phyloP scores from a whole-genome alignment of 2,797 vertebrate genomes.

The Aselliscus stoliczkanus region DNA sequence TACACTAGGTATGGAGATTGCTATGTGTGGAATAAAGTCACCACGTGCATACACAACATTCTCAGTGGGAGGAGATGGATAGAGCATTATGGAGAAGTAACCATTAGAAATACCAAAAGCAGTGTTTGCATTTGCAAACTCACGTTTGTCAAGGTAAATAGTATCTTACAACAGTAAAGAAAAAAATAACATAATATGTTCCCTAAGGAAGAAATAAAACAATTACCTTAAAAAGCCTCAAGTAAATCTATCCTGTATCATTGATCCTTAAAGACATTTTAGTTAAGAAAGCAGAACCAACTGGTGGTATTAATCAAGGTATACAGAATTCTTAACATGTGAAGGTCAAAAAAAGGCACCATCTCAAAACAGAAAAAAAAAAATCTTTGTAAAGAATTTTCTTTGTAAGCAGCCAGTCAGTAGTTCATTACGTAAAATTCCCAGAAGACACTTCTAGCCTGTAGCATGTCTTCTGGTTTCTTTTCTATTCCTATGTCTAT shows the following conservation, averaged over 20 bases:
- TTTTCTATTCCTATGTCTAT: conserved; percentile 25
- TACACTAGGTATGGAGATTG: conserved; percentile 92
- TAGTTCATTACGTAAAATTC: conserved; percentile 30
- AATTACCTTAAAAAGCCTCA: not conserved
- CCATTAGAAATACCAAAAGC: conserved; percentile 95
- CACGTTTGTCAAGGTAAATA: conserved; percentile 94
- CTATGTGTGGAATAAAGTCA: conserved; percentile 99
- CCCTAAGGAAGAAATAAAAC: not conserved
- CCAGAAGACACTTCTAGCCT: not conserved
- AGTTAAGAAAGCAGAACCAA: not conserved
- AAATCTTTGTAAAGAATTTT: not conserved
- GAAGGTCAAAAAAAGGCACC: not conserved
- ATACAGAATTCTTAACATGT: not conserved
- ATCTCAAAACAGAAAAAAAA: not conserved
- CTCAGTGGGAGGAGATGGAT: conserved; percentile 98
- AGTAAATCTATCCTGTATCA: not conserved
- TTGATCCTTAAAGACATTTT: not conserved
- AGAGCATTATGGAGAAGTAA: conserved; percentile 98
- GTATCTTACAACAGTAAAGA: not conserved
- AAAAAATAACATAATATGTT: not conserved
- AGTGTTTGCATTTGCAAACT: conserved; percentile 97
- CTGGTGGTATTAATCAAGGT: not conserved
- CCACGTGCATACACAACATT: conserved; percentile 99
- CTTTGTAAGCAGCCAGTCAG: conserved; percentile 2
- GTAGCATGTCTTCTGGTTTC: not conserved